Evolutionary conservation across 2,888 invertebrate species (phyloP).

Genomic region (Tolmerus cingulatus): DNA sequence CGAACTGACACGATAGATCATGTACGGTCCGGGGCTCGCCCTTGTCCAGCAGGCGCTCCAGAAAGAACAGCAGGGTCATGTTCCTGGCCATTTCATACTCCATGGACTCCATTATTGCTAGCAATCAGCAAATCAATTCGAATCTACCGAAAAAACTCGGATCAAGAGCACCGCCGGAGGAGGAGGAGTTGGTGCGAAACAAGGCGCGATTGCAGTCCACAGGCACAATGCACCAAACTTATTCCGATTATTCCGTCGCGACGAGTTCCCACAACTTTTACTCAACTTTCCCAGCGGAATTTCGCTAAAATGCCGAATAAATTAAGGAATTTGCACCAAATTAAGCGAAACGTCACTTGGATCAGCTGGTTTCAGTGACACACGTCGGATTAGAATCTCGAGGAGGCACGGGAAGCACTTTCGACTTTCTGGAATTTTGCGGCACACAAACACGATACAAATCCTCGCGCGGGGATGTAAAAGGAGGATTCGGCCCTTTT

Average conservation of each 20-base stretch:
- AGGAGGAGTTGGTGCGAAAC: neutral
- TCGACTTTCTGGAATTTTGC: neutral
- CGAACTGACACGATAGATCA: conserved; percentile 98
- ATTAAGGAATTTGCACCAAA: conserved; percentile 2
- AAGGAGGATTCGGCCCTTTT: neutral
- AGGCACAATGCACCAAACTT: neutral
- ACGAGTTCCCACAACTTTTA: neutral
- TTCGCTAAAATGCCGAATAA: neutral
- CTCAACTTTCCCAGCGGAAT: neutral
- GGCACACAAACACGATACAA: conserved; percentile 44
- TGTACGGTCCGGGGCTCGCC: conserved; percentile 93
- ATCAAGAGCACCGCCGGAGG: neutral
- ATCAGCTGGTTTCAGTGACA: conserved; percentile 27
- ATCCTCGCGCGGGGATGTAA: conserved; percentile 47
- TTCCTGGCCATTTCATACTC: conserved; percentile 94
- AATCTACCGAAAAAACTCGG: neutral
- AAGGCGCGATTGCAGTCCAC: neutral
- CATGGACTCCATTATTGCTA: conserved; percentile 80
- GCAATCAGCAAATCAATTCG: neutral
- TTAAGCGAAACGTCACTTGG: conserved; percentile 6
- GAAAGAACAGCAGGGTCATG: conserved; percentile 96
- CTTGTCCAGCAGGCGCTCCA: conserved; percentile 97
- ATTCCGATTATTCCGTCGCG: neutral
- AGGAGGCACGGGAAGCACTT: conserved; percentile 7
- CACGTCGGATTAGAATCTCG: conserved; percentile 19